Percentiles rank a stretch among this genome's conserved stretches.
Conservation (phyloP, 2,888 invertebrate genomes). For the Strigamia transsilvanica region DNA sequence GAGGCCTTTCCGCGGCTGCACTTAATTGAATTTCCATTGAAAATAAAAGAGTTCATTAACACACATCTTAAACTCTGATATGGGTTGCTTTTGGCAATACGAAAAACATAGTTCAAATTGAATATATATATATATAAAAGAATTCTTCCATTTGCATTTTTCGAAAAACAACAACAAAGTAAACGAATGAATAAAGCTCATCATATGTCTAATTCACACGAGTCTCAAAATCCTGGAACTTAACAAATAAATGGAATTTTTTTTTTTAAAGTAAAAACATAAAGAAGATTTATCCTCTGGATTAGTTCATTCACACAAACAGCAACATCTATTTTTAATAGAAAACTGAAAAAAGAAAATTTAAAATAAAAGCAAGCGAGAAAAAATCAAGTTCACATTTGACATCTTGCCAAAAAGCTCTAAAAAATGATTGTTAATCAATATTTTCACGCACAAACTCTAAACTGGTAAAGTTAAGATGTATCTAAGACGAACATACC, state of each 20-base stretch:
- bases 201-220: neutral
- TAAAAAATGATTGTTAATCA: constrained; percentile 15
- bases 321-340: neutral
- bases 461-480: constrained; percentile 18
- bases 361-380: neutral
- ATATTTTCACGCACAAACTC: constrained; percentile 32
- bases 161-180: neutral
- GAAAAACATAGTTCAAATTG: neutral
- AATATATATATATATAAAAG: neutral
- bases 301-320: neutral
- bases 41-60: constrained; percentile 18
- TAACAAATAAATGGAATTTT: neutral
- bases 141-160: neutral
- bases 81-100: constrained; percentile 12
- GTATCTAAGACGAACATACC: constrained; percentile 35
- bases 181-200: neutral
- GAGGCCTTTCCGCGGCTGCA: constrained; percentile 31
- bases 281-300: neutral
- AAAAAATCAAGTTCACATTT: constrained; percentile 1
- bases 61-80: neutral
- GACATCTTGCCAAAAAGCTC: neutral
- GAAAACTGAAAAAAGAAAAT: neutral
- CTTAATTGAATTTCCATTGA: constrained; percentile 30
- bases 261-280: too few relatives aligned
- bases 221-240: neutral